Percentiles rank a stretch among this genome's conserved stretches.
Evolutionary conservation across 2,797 vertebrate genomes (phyloP).

Genomic region (Euthynnus affinis): DNA sequence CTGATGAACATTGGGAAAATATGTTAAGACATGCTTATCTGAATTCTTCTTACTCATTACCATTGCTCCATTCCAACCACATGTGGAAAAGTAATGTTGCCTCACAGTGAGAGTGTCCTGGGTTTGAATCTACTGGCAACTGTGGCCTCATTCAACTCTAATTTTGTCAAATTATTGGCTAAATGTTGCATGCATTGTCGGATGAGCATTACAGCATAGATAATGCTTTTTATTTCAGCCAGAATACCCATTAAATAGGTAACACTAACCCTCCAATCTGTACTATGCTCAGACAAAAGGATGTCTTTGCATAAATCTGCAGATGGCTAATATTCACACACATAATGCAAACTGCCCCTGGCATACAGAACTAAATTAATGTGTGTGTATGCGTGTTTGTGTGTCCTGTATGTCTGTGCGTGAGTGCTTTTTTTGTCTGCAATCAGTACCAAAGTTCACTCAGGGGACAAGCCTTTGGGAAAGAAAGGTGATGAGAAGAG

Average conservation of each 20-base stretch:
- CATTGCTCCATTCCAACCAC: neutral
- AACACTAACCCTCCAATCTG: conserved; percentile 13
- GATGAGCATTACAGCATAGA: conserved; percentile 11
- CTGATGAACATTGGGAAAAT: neutral
- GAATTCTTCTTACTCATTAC: neutral
- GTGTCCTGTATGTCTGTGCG: conserved; percentile 2
- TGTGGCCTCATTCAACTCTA: conserved; percentile 2
- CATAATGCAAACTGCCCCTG: conserved; percentile 43
- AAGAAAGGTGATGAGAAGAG: conserved; percentile 13
- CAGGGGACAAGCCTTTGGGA: conserved; percentile 26
- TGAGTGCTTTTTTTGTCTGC: conserved; percentile 38
- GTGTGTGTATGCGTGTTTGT: neutral
- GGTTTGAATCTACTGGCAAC: conserved; percentile 4
- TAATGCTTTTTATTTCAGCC: conserved; percentile 24
- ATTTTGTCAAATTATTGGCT: conserved; percentile 25
- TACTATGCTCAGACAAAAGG: conserved; percentile 9
- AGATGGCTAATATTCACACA: conserved; percentile 49
- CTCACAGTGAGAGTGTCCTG: neutral
- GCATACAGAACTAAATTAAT: conserved; percentile 20
- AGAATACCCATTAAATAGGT: conserved; percentile 21
- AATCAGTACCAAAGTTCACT: conserved; percentile 58
- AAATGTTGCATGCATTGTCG: conserved; percentile 22
- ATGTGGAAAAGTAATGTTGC: neutral
- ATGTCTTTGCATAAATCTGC: conserved; percentile 22
- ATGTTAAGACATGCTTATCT: neutral